Evolutionary conservation across 2,797 vertebrate species (phyloP).

Genomic region (Selene dorsalis): DNA sequence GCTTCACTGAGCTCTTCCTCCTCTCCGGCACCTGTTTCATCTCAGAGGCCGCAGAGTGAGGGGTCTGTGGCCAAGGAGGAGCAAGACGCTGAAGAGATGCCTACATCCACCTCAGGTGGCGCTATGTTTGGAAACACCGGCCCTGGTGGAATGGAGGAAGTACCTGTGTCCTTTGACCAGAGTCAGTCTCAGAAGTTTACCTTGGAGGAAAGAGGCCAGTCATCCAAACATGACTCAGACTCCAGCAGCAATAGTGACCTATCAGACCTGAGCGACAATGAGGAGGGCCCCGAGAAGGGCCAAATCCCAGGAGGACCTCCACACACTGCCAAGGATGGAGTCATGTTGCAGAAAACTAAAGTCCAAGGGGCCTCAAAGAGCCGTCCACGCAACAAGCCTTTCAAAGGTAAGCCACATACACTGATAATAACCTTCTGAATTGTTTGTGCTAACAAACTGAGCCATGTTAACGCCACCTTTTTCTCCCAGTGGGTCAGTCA

Average conservation of each 20-base stretch:
- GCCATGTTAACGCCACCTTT: conserved; percentile 29
- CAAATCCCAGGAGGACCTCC: conserved; percentile 87
- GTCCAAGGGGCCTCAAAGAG: conserved; percentile 89
- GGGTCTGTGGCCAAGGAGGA: conserved; percentile 86
- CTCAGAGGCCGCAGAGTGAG: conserved; percentile 84
- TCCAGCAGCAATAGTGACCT: conserved; percentile 97
- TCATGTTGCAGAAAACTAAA: conserved; percentile 90
- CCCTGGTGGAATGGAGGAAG: conserved; percentile 78
- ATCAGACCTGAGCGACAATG: conserved; percentile 96
- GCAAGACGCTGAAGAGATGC: conserved; percentile 82
- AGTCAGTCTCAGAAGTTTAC: conserved; percentile 92
- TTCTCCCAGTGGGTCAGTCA: conserved; percentile 92
- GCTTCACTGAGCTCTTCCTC: conserved; percentile 76
- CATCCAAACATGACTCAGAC: conserved; percentile 93
- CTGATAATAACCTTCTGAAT: not conserved
- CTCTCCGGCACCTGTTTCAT: conserved; percentile 70
- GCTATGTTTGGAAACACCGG: conserved; percentile 79
- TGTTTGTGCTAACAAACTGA: not conserved
- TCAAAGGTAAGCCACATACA: conserved; percentile 88
- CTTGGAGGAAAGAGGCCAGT: conserved; percentile 92
- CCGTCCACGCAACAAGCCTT: conserved; percentile 93
- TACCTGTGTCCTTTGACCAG: conserved; percentile 88
- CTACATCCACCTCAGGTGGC: conserved; percentile 82
- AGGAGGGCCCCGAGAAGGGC: conserved; percentile 90
- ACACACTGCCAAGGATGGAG: conserved; percentile 80